phyloP scores from a whole-genome alignment of 2,888 invertebrate species.

The Sialis fuliginosa region DNA sequence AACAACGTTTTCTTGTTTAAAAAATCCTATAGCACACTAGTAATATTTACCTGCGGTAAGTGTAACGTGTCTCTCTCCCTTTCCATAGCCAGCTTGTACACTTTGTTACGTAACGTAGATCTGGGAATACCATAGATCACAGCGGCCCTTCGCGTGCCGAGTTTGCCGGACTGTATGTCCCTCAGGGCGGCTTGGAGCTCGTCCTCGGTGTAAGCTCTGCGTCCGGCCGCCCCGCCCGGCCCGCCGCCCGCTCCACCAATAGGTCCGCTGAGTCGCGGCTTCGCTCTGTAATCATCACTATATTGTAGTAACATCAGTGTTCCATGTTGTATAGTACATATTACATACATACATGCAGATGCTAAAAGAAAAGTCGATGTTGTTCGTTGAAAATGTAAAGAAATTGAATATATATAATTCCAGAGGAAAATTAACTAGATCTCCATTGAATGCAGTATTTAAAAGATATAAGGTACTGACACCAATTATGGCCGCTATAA shows the following conservation, averaged over 20 bases:
- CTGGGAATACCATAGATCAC: constrained; percentile 93
- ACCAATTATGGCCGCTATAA: too few relatives aligned
- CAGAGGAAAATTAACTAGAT: background rate
- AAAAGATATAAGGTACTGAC: too few relatives aligned
- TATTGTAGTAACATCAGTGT: constrained; percentile 3
- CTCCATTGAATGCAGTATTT: too few relatives aligned
- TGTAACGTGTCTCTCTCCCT: constrained; percentile 39
- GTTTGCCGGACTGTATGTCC: constrained; percentile 82
- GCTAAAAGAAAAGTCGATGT: background rate
- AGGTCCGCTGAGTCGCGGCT: constrained; percentile 45
- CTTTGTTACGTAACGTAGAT: constrained; percentile 91
- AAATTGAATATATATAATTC: background rate
- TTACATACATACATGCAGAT: background rate
- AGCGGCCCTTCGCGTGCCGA: constrained; percentile 85
- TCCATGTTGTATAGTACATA: background rate
- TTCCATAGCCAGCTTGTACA: constrained; percentile 65
- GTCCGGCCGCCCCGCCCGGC: constrained; percentile 33
- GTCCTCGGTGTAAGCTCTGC: constrained; percentile 86
- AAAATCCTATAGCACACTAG: too few relatives aligned
- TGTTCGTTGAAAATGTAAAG: background rate
- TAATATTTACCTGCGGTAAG: constrained; percentile 7
- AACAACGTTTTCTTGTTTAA: too few relatives aligned
- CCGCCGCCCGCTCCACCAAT: constrained; percentile 20
- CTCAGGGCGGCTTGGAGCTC: constrained; percentile 86
- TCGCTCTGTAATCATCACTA: constrained; percentile 37